A percentile compares a stretch with the other conserved stretches of the same genome.
These are phyloP conservation scores for Lasius fuliginosus DNA, from an alignment of 2,888 invertebrate species.

Conservation along the genomic window DNA sequence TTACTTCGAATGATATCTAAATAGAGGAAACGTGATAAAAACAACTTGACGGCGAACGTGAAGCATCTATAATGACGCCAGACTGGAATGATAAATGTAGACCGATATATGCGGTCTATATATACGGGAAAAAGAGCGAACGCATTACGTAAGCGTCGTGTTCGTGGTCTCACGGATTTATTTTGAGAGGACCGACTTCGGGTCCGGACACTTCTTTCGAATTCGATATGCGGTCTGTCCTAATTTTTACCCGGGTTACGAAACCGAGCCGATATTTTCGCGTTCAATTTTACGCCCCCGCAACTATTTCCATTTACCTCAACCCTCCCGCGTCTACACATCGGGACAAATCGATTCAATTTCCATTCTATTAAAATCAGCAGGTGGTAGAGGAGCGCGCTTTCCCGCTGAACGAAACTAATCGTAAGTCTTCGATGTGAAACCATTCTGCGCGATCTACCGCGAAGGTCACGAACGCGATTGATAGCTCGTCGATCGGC, in stretches of 20 bases:
- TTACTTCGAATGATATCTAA: neutral
- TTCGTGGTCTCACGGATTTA: slow-evolving; percentile 29
- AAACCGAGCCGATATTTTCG: slow-evolving; percentile 52
- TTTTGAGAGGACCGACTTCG: slow-evolving; percentile 44
- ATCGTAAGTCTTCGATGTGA: slow-evolving; percentile 55
- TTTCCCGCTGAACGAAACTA: slow-evolving; percentile 40
- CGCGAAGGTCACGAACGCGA: slow-evolving; percentile 35
- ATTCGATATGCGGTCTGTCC: slow-evolving; percentile 33
- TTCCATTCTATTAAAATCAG: slow-evolving; percentile 64
- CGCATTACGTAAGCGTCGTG: slow-evolving; percentile 28
- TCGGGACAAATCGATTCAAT: slow-evolving; percentile 60
- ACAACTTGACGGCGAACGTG: neutral
- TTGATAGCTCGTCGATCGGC: slow-evolving; percentile 33
- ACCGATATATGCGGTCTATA: slow-evolving; percentile 4
- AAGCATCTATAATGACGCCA: slow-evolving; percentile 6
- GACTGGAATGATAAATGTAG: slow-evolving; percentile 33
- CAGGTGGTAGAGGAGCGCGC: slow-evolving; percentile 13
- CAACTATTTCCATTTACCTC: slow-evolving; percentile 59
- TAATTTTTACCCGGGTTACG: slow-evolving; percentile 21
- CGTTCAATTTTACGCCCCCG: slow-evolving; percentile 50
- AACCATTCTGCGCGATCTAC: slow-evolving; percentile 41
- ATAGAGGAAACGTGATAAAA: neutral
- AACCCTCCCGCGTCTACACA: slow-evolving; percentile 10
- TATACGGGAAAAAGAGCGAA: slow-evolving; percentile 25
- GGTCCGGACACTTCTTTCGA: slow-evolving; percentile 48